Base-by-base conservation (phyloP, 2,113 vertebrate genomes). In the Gulo gulo region DNA sequence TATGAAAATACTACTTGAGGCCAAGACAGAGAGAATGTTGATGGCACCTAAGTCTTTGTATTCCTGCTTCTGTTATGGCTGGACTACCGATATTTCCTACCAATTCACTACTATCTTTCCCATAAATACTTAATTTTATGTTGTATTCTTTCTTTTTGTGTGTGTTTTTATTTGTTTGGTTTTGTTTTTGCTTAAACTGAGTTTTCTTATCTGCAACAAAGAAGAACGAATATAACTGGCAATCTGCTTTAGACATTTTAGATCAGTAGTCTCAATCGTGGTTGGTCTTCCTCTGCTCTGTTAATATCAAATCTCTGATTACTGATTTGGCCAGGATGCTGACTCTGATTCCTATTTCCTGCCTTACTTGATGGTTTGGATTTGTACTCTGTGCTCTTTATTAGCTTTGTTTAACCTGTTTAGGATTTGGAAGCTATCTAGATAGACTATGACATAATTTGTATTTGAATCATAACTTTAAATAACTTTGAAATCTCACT, bases 401-500 rank as follows among this genome's bases (percentile, higher is more conserved):
- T 57, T 78, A 21, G 26, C 14, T 91, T 29, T 69, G 45, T 82
- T 80, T 73, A 83, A 61, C 18, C 26, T 45, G 16, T 2, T n/a
- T 69, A 21, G 14, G 7, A n/a, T 23, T 88, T 88, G 87, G 45
- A 84, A 73, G 16, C 14, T 57, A 47, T 57, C 31, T 31, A 71
- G 4, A 87, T 50, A 88, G n/a, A 59, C 29, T 91, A 96, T 86
- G 52, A 52, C 50, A 59, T 14, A 57, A 34, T 45, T 55, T 85
- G 97, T 88, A 39, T 42, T 78, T 83, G 74, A 95, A 55, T 65
- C 2, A 65, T 65, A 86, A 52, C 3, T 34, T 73, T n/a, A 55
- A 92, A 74, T 90, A 13, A 86, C 9, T 83, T 79, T 85, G 42
- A 95, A 94, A 63, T 92, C 24, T 90, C 39, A 95, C 14, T 52